phyloP scores from a whole-genome alignment of 1,140 invertebrate species.

The Cyrtorhinus lividipennis region DNA sequence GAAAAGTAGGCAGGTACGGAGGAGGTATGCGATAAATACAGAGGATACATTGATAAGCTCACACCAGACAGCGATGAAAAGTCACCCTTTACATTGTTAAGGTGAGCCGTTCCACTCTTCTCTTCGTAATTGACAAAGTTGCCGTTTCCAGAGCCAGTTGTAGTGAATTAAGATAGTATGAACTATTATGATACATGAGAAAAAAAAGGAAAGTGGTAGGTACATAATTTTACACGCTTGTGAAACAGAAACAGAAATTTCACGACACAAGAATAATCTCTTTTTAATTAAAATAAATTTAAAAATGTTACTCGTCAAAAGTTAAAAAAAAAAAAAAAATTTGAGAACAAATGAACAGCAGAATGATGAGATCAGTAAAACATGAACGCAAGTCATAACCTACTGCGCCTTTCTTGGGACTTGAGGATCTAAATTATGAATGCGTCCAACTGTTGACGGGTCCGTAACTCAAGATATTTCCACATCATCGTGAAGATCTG shows the following conservation, averaged over 20 bases:
- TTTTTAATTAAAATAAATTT: background rate
- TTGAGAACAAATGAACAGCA: background rate
- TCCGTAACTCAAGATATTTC: background rate
- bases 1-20: too few species aligned
- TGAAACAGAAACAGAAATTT: background rate
- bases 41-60: too few species aligned
- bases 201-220: background rate
- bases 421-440: background rate
- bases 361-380: background rate
- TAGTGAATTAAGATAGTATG: too few species aligned
- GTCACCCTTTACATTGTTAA: too few species aligned
- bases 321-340: background rate
- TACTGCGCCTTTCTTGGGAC: background rate
- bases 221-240: background rate
- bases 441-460: background rate
- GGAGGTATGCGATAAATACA: too few species aligned
- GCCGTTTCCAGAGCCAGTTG: too few species aligned
- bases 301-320: background rate
- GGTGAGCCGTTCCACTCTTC: too few species aligned
- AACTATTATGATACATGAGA: too few species aligned
- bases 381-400: background rate
- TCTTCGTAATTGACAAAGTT: too few species aligned
- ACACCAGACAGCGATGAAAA: too few species aligned
- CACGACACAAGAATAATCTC: background rate
- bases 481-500: background rate